A percentile compares a stretch with the other conserved stretches of the same genome.
phyloP scores from a whole-genome alignment of 2,888 invertebrate genomes.

The Ligdia adustata region DNA sequence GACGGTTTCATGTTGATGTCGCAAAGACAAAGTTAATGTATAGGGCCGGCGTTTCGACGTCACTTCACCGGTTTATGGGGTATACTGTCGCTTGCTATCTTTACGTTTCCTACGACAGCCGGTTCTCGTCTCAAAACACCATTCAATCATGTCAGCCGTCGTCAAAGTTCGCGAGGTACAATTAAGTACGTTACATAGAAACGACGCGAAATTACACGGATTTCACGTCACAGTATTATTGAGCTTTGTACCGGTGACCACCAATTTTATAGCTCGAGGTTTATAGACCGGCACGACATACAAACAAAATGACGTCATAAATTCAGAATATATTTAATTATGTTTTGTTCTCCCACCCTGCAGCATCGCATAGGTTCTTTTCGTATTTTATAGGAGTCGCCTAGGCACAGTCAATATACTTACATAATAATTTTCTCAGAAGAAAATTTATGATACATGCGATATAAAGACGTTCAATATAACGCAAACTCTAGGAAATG shows the following conservation, averaged over 20 bases:
- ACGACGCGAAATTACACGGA: background rate
- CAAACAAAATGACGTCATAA: too few species aligned
- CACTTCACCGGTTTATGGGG: constrained; percentile 22
- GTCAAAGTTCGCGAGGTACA: constrained; percentile 7
- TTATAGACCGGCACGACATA: background rate
- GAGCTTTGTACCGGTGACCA: background rate
- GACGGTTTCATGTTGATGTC: constrained; percentile 17
- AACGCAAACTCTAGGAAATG: constrained; percentile 22
- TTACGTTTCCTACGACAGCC: constrained; percentile 20
- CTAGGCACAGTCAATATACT: constrained; percentile 2
- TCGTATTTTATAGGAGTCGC: constrained; percentile 3
- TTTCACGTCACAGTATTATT: background rate
- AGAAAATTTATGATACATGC: constrained; percentile 15
- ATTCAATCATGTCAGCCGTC: constrained; percentile 19
- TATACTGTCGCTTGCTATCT: constrained; percentile 20
- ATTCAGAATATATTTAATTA: too few species aligned
- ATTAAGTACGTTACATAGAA: background rate
- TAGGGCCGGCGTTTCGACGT: constrained; percentile 14
- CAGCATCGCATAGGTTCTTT: too few species aligned
- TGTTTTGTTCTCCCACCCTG: too few species aligned
- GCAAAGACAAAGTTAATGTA: constrained; percentile 22
- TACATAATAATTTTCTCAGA: constrained; percentile 14
- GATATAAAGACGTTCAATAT: constrained; percentile 18
- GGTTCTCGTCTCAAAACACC: constrained; percentile 20
- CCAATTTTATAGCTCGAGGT: constrained; percentile 1